phyloP scores from a whole-genome alignment of 1,140 invertebrate genomes.

The Physella acuta region DNA sequence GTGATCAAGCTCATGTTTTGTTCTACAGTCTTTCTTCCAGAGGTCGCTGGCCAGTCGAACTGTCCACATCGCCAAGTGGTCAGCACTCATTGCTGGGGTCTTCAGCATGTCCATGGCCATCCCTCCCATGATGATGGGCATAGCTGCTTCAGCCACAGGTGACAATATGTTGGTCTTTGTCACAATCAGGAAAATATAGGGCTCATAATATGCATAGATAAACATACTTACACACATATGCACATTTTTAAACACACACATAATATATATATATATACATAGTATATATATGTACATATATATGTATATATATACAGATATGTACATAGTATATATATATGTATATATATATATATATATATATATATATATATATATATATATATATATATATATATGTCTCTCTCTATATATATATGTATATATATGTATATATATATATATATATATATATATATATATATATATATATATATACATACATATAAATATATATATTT shows the following conservation, averaged over 20 bases:
- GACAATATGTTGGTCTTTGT: no score
- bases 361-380: not conserved
- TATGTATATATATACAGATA: no score
- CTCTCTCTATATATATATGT: no score
- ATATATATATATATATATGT: no score
- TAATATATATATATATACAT: slow-evolving; percentile 4
- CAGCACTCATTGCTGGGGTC: slow-evolving; percentile 88
- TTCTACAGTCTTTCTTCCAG: slow-evolving; percentile 88
- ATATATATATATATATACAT: not conserved
- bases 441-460: not conserved
- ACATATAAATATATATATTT: not conserved
- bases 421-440: not conserved
- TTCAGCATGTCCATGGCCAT: slow-evolving; percentile 93
- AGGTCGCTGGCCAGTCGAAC: slow-evolving; percentile 89
- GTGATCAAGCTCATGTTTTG: not conserved
- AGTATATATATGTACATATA: no score
- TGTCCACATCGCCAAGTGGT: slow-evolving; percentile 79
- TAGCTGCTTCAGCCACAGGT: slow-evolving; percentile 91
- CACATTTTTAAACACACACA: no score
- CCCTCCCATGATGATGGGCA: slow-evolving; percentile 90
- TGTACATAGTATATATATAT: not conserved
- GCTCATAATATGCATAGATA: no score
- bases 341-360: not conserved
- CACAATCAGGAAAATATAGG: no score
- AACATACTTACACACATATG: no score